These are phyloP conservation scores for Cecropterus lyciades DNA, from an alignment of 1,140 invertebrate species.

Conservation along the genomic window DNA sequence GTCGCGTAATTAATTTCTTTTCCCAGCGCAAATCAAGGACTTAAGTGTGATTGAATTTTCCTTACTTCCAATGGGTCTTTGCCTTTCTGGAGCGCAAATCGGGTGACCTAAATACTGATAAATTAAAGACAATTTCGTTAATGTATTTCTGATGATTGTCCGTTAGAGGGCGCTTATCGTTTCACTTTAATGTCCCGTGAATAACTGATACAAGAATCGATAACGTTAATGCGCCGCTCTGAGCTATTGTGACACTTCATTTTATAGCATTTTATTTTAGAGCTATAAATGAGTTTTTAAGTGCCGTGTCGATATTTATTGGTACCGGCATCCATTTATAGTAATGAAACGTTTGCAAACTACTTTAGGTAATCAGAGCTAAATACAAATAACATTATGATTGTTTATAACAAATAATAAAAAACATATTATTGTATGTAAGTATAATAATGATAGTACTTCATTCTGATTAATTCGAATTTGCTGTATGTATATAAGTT, in stretches of 20 bases:
- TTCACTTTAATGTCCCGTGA: constrained; percentile 17
- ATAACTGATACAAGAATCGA: constrained; percentile 14
- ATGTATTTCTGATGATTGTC: constrained; percentile 30
- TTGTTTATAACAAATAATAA: no score
- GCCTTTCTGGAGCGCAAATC: constrained; percentile 8
- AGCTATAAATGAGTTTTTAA: constrained; percentile 25
- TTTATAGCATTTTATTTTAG: constrained; percentile 11
- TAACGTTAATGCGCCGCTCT: background rate
- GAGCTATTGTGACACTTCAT: constrained; percentile 18
- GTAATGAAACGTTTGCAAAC: background rate
- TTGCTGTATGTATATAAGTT: no score
- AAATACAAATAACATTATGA: no score
- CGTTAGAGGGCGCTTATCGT: constrained; percentile 4
- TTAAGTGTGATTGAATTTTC: constrained; percentile 25
- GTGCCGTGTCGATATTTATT: constrained; percentile 12
- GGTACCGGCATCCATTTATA: background rate
- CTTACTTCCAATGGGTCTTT: constrained; percentile 9
- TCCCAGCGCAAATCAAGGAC: constrained; percentile 19
- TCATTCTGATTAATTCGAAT: no score
- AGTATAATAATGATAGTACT: no score
- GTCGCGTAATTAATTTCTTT: constrained; percentile 17
- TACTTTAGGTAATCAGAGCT: no score
- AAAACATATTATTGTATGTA: no score
- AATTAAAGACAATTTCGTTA: constrained; percentile 30
- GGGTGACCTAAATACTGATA: constrained; percentile 25